Evolutionary conservation across 2,888 invertebrate genomes (phyloP).

Genomic region (Nomada fabriciana): DNA sequence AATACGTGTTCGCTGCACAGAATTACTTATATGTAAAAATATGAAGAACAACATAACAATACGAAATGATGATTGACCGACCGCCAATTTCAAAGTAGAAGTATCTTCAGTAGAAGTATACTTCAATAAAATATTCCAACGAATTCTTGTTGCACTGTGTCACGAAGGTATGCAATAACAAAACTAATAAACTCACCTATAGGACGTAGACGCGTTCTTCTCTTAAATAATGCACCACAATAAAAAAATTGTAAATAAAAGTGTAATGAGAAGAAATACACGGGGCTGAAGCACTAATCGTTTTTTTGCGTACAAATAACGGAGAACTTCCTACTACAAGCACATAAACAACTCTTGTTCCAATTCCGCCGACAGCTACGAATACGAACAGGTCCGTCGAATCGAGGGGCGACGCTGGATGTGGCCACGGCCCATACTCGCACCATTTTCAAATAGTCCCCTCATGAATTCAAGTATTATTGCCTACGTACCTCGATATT

Average conservation of each 20-base stretch:
- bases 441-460: slow-evolving; percentile 79
- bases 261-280: slow-evolving; percentile 25
- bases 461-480: not conserved
- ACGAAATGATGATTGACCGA: not conserved
- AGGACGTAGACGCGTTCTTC: slow-evolving; percentile 42
- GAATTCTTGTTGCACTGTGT: not conserved
- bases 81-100: too few relatives aligned
- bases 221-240: slow-evolving; percentile 46
- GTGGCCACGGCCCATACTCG: slow-evolving; percentile 71
- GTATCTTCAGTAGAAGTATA: too few relatives aligned
- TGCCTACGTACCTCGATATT: slow-evolving; percentile 41
- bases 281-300: slow-evolving; percentile 33
- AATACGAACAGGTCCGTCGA: slow-evolving; percentile 76
- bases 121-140: too few relatives aligned
- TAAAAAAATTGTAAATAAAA: slow-evolving; percentile 25
- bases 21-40: not conserved
- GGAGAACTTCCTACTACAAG: slow-evolving; percentile 54
- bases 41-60: not conserved
- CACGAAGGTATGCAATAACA: slow-evolving; percentile 34
- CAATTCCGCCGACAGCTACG: slow-evolving; percentile 76
- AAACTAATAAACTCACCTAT: slow-evolving; percentile 61
- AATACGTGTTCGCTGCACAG: not conserved
- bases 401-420: slow-evolving; percentile 76
- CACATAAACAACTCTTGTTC: slow-evolving; percentile 78
- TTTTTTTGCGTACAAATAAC: slow-evolving; percentile 38